Conservation (phyloP, 2,113 vertebrate species). For the Macrotus californicus region DNA sequence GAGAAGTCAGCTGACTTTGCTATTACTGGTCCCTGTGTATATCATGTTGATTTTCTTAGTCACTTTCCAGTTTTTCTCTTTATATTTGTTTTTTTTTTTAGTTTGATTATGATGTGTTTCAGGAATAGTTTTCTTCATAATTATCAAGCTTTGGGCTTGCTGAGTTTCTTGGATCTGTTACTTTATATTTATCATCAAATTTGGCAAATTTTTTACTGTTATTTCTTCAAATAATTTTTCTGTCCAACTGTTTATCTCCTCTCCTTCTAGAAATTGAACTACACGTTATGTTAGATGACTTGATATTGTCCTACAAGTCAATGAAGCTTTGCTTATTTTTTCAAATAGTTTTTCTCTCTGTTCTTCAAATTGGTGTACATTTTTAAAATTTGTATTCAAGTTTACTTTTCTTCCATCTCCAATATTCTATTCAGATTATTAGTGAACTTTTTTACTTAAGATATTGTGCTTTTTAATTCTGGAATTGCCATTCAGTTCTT, state of each 20-base stretch:
- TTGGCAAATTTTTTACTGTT: neutral
- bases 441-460: neutral
- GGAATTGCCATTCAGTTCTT: neutral
- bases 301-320: neutral
- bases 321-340: neutral
- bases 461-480: neutral
- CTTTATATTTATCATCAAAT: neutral
- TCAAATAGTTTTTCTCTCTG: neutral
- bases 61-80: neutral
- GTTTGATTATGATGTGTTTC: neutral
- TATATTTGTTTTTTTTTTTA: neutral
- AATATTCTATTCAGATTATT: neutral
- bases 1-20: neutral
- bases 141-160: neutral
- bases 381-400: neutral
- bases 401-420: neutral
- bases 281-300: neutral
- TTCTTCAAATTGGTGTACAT: neutral
- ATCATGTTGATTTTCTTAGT: neutral
- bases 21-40: neutral
- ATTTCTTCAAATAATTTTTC: neutral
- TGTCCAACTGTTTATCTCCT: neutral
- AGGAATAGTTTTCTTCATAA: neutral
- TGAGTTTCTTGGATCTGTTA: neutral
- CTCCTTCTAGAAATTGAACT: neutral